Percentiles rank a stretch among this genome's conserved stretches.
Evolutionary conservation across 2,797 vertebrate genomes (phyloP).

Genomic region (Vireo griseus): DNA sequence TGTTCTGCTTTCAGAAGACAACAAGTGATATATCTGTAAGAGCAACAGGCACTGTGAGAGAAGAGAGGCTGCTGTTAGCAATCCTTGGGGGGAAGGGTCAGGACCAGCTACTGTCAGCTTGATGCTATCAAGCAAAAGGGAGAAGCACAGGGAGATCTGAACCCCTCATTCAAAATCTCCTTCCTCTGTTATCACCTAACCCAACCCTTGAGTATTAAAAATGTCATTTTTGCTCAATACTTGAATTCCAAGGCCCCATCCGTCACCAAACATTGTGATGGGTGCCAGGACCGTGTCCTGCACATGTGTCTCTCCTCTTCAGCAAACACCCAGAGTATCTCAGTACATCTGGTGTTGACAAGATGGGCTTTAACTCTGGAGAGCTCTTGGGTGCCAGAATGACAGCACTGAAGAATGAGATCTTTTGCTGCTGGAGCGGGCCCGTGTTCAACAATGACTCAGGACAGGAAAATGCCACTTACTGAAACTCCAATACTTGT

Average conservation of each 20-base stretch:
- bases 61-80: background rate
- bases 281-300: background rate
- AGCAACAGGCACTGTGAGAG: background rate
- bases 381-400: background rate
- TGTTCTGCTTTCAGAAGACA: background rate
- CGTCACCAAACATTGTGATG: rapidly evolving
- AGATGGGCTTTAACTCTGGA: background rate
- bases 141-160: background rate
- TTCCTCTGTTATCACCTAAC: background rate
- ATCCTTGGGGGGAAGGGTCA: background rate
- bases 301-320: background rate
- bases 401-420: background rate
- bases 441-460: background rate
- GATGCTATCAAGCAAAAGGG: background rate
- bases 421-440: background rate
- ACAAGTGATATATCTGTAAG: background rate
- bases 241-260: background rate
- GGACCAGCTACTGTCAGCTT: background rate
- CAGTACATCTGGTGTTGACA: background rate
- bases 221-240: background rate
- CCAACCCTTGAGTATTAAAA: background rate
- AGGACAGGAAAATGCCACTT: slow-evolving; percentile 32
- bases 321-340: background rate
- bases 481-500: background rate
- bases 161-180: background rate